These are phyloP conservation scores for Micromussa lordhowensis DNA, from an alignment of 92 coral and sea anemone species.

Conservation along the genomic window DNA sequence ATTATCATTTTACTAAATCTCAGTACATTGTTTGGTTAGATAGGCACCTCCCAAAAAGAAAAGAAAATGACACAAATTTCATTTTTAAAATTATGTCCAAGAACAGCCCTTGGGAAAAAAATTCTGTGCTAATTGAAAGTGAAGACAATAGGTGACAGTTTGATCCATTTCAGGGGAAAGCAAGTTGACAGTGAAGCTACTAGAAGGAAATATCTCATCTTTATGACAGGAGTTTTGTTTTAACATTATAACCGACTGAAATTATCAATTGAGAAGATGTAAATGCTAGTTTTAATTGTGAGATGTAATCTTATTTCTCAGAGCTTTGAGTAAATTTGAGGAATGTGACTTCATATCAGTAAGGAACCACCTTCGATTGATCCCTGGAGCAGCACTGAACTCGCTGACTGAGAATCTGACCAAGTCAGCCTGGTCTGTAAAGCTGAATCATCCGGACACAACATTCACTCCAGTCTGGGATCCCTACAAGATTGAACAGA, in stretches of 20 bases:
- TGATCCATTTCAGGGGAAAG: no score
- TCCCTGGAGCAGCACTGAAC: conserved; percentile 92
- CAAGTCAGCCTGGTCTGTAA: conserved; percentile 86
- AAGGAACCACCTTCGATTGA: conserved; percentile 82
- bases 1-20: no score
- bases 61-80: no score
- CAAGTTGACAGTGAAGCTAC: background rate
- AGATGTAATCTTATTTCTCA: conserved; percentile 11
- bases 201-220: no score
- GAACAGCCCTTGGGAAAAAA: background rate
- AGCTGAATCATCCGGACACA: conserved; percentile 71
- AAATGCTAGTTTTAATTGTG: background rate
- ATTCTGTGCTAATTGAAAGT: background rate
- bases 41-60: background rate
- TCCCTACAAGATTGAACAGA: conserved; percentile 75
- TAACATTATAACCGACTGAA: background rate
- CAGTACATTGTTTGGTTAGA: no score
- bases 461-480: conserved; percentile 89
- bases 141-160: background rate
- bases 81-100: no score
- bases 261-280: background rate
- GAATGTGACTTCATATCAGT: conserved; percentile 85
- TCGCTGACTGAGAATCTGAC: conserved; percentile 82
- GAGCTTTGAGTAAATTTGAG: conserved; percentile 94
- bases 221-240: no score